These are phyloP conservation scores for Zootoca vivipara DNA, from an alignment of 2,113 vertebrate species.

Conservation along the genomic window DNA sequence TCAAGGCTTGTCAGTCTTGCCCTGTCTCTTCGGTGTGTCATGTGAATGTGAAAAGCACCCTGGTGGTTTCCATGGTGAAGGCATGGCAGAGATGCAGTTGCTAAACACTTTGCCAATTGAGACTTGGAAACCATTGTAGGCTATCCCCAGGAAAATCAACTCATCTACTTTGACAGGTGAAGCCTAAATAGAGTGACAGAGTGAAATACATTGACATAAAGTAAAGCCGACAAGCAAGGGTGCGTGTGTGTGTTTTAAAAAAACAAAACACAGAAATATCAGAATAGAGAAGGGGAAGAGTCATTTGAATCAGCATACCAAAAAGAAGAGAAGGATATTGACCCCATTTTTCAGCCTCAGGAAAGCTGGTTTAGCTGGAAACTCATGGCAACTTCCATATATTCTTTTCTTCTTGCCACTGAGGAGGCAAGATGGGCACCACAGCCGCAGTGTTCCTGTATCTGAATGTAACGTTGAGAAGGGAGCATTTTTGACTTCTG, in stretches of 20 bases:
- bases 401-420: neutral
- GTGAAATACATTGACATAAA: slow-evolving; percentile 57
- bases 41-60: slow-evolving; percentile 9
- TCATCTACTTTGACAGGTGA: slow-evolving; percentile 65
- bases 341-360: slow-evolving; percentile 9
- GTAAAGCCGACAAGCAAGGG: slow-evolving; percentile 49
- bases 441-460: slow-evolving; percentile 35
- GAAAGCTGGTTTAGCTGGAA: slow-evolving; percentile 4
- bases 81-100: slow-evolving; percentile 28
- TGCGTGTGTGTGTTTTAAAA: slow-evolving; percentile 12
- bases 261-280: slow-evolving; percentile 21
- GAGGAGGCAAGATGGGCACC: slow-evolving; percentile 13
- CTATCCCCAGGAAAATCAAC: slow-evolving; percentile 59
- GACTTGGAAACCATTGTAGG: slow-evolving; percentile 51
- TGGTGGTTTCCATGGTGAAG: slow-evolving; percentile 52
- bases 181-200: slow-evolving; percentile 48
- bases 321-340: neutral
- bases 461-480: slow-evolving; percentile 17
- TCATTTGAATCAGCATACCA: neutral
- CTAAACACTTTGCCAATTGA: slow-evolving; percentile 45
- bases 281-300: neutral
- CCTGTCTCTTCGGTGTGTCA: slow-evolving; percentile 30
- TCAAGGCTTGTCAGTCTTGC: slow-evolving; percentile 12
- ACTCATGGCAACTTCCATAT: slow-evolving; percentile 11
- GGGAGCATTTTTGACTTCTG: slow-evolving; percentile 46